Evolutionary conservation across 92 coral and sea anemone genomes (phyloP), one percentile per base, ranked within the genome.

Genomic region (Diadumene lineata): DNA sequence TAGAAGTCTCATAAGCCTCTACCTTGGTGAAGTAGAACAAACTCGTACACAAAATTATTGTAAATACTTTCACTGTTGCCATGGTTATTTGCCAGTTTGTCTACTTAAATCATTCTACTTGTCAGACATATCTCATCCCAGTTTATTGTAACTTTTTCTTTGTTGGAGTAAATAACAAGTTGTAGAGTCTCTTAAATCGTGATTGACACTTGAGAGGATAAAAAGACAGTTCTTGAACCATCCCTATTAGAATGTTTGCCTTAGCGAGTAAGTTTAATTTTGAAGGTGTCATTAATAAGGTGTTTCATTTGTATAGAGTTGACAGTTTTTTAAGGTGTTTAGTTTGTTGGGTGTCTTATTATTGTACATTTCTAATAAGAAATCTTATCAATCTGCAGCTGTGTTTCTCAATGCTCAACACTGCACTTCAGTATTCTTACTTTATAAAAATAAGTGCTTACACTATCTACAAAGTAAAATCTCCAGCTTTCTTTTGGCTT

Each of bases 201-300:
- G 77, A 75, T 82, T 77, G 64, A 77, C 82, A 32, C 51, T 50
- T 44, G 25, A 64, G 50, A 44, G 68, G 43, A 57, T 68, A 60
- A 67, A 56, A 84, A 56, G 79, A 55, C 77, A 76, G 77, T 77
- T 50, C 43, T 43, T 84, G 62, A 64, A 23, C 55, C 58, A 26
- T 84, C 34, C 83, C 72, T 68, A 72, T 84, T 71, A 71, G 31
- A 38, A 34, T 84, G 84, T 84, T 78, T 84, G 73, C 64, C 66
- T 84, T 78, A 66, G 43, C 1, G 21, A 28, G 75, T 58, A 76
- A 78, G 75, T 78, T 84, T 71, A 78, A 78, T 78, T 84, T 76
- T 56, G 32, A 70, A 69, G 67, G 71, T 74, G 79, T 74, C 79
- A 74, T 58, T 11, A 33, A 44, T 62, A 61, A 60, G 79, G 60